Evolutionary conservation across 2,797 vertebrate species (phyloP), one percentile per base, ranked within the genome.

Genomic region (Salarias fasciatus): DNA sequence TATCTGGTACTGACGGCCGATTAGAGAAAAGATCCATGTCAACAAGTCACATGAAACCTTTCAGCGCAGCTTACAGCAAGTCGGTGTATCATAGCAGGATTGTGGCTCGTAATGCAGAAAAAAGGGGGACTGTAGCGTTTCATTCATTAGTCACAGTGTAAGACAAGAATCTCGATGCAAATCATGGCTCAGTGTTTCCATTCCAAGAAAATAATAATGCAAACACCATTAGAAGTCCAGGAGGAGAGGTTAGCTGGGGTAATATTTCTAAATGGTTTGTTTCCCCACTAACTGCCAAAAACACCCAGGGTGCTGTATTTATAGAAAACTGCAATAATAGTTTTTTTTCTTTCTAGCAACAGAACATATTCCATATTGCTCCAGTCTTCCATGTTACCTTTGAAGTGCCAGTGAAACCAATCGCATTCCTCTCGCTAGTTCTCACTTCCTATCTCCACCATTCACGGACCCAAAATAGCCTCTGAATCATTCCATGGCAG

Each of bases 381-480:
- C 61, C 62, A 52, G 46, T 69, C 60, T 64, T 72, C 69, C 66
- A 41, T 65, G 53, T 44, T 77, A 67, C 65, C 70, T 83, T 72
- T 63, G 37, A 81, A 75, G 74, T 53, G 59, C 67, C 68, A 77
- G 55, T 59, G 56, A 72, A 83, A 79, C 80, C 75, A 80, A 87
- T 84, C 56, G 13, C 79, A 79, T 89, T 90, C 75, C 72, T 72
- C 57, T 63, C 15, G 40, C 69, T 43, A 41, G 36, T 69, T 67
- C 67, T 81, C 73, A 86, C 75, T 87, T 89, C 87, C 86, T 75
- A 60, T 84, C 56, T 56, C 35, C 53, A 69, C 82, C 80, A 79
- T 86, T 84, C 77, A 79, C 71, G 9, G 49, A 43, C 80, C 46
- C 35, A 84, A 87, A 92, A 91, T 89, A 92, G 73, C 72, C 55